These are phyloP conservation scores for Cyanoliseus patagonus DNA, from an alignment of 2,113 vertebrate species.

Conservation along the genomic window DNA sequence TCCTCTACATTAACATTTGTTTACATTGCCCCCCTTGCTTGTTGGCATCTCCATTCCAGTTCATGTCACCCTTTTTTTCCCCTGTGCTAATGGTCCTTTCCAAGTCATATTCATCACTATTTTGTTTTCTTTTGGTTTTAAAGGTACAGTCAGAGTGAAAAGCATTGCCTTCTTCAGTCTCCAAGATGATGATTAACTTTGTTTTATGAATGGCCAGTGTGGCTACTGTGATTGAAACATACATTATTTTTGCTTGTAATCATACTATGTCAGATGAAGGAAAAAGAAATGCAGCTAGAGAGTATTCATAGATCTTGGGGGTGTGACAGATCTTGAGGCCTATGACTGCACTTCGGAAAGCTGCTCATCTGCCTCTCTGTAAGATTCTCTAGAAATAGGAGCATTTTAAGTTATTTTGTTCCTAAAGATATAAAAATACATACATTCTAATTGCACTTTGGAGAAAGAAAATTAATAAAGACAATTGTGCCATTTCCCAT, in stretches of 20 bases:
- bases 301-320: not conserved
- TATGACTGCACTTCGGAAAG: not conserved
- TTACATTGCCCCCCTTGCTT: not conserved
- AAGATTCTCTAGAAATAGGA: not conserved
- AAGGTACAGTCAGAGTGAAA: not conserved
- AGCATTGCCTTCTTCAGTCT: not conserved
- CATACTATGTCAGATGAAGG: not conserved
- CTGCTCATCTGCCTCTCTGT: not conserved
- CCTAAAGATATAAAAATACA: conserved; percentile 4
- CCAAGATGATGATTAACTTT: not conserved
- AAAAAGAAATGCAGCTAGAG: not conserved
- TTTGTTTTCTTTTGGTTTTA: not conserved
- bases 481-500: not conserved
- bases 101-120: not conserved
- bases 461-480: conserved; percentile 48
- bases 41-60: not conserved
- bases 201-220: not conserved
- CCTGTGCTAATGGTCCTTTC: not conserved
- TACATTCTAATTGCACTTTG: conserved; percentile 13
- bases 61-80: not conserved
- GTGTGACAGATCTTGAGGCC: not conserved
- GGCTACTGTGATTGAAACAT: not conserved
- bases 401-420: not conserved
- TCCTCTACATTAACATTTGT: not conserved
- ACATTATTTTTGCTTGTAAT: not conserved